These are phyloP conservation scores for Gallinago paraguaiae DNA, from an alignment of 2,113 vertebrate genomes.

Conservation along the genomic window DNA sequence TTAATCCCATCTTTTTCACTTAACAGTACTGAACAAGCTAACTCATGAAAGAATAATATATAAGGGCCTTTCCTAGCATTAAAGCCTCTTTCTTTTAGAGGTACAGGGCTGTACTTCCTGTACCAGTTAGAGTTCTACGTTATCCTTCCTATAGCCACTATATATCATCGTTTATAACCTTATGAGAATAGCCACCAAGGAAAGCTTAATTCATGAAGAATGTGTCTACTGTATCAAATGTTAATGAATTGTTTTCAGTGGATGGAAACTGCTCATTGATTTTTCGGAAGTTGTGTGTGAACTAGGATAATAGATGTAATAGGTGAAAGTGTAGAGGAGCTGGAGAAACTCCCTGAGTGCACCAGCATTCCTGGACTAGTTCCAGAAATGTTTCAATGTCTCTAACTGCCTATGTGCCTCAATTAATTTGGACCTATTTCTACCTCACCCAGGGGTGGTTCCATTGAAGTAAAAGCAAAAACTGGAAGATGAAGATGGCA, in stretches of 20 bases:
- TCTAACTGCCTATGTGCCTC: background rate
- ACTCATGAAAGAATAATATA: background rate
- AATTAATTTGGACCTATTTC: background rate
- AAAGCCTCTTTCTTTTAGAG: background rate
- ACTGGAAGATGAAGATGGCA: background rate
- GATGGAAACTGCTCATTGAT: constrained; percentile 3
- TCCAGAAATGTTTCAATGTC: background rate
- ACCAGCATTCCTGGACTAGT: background rate
- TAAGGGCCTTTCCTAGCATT: background rate
- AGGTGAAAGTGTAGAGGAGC: background rate
- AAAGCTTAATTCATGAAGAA: background rate
- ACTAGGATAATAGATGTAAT: background rate
- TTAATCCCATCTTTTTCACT: background rate
- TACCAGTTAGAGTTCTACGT: background rate
- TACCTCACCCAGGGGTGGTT: background rate
- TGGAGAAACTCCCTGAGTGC: background rate
- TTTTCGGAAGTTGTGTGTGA: constrained; percentile 8
- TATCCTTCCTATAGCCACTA: background rate
- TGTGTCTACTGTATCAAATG: constrained; percentile 10
- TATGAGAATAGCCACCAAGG: background rate
- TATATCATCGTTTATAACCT: background rate
- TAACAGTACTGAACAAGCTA: background rate
- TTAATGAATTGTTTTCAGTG: background rate
- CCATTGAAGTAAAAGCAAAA: background rate
- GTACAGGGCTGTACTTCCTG: background rate